Evolutionary conservation across 2,113 vertebrate species (phyloP), one percentile per base, ranked within the genome.

Genomic region (Alethe diademata): DNA sequence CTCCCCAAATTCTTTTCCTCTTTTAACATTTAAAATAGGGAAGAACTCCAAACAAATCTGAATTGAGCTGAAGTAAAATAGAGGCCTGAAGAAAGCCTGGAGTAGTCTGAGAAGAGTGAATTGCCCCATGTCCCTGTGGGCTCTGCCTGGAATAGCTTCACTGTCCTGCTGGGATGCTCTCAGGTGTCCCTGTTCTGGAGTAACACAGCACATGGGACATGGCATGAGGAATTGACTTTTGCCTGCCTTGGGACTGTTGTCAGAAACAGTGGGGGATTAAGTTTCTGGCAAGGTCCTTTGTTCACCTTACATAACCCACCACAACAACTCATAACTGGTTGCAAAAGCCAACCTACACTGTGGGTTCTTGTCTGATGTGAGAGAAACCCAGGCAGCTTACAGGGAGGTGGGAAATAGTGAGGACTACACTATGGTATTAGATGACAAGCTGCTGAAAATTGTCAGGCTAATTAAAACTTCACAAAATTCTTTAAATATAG

Each of bases 71-170:
- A 29, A 60, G 40, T 64, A 51, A 75, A 71, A 60, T 0, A 60
- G 38, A 78, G 2, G 35, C 38, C 35, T 43, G 40, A 61, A 64
- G 45, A 50, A 88, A 83, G 18, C 29, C 57, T 79, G 53, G 33
- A 64, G 56, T 7, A 43, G 25, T 43, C 58, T 79, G 75, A 56
- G 50, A 36, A 57, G 19, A 19, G 6, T 17, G 33, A 69, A 35
- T 65, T 86, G 22, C 19, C 14, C 28, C 11, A 4, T 14, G 11
- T 28, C 33, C 18, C 26, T 0, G 0, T 42, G 36, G 35, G 25
- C 13, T 74, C 33, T 67, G 47, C 60, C 45, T 85, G 31, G 24
- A 62, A 28, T 1, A 74, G 19, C 19, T 78, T 66, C 51, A 42
- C 12, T 2, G 0, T 5, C 19, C 48, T 60, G 1, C 47, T 50